These are phyloP conservation scores for Elmis aenea DNA, from an alignment of 2,888 invertebrate genomes.

Conservation along the genomic window DNA sequence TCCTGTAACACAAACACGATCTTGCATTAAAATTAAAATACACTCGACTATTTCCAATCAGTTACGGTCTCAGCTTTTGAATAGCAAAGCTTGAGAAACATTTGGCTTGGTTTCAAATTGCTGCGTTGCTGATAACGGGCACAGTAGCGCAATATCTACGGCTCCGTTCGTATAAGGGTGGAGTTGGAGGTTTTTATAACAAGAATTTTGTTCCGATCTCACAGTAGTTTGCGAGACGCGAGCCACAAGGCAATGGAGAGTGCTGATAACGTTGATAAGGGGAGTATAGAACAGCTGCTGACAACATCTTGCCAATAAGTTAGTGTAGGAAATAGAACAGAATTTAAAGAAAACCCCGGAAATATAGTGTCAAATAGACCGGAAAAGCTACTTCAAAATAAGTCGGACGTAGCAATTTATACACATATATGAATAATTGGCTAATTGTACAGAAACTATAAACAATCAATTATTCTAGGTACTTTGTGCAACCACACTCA, in stretches of 20 bases:
- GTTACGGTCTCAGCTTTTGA: slow-evolving; percentile 21
- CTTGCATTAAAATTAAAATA: slow-evolving; percentile 16
- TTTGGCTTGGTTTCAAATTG: slow-evolving; percentile 36
- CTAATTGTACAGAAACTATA: no score
- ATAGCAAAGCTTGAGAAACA: slow-evolving; percentile 26
- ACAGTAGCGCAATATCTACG: slow-evolving; percentile 27
- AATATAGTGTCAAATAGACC: background rate
- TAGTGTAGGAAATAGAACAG: slow-evolving; percentile 10
- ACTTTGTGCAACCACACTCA: no score
- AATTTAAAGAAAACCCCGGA: slow-evolving; percentile 6
- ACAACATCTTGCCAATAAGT: slow-evolving; percentile 25
- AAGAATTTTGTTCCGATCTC: slow-evolving; percentile 31
- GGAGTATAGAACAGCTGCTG: slow-evolving; percentile 26
- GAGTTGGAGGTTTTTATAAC: slow-evolving; percentile 31
- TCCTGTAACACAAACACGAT: slow-evolving; percentile 37
- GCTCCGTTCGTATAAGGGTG: slow-evolving; percentile 18
- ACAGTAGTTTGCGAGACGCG: slow-evolving; percentile 20
- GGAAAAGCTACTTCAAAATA: background rate
- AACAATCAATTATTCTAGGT: no score
- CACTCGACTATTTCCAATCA: slow-evolving; percentile 27
- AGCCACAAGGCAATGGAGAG: slow-evolving; percentile 22
- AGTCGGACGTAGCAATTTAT: no score
- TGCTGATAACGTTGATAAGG: slow-evolving; percentile 26
- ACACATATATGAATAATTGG: no score
- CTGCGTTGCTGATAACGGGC: slow-evolving; percentile 28